Base-by-base conservation (phyloP, 92 coral and sea anemone species). In the Epizoanthus scotinus region DNA sequence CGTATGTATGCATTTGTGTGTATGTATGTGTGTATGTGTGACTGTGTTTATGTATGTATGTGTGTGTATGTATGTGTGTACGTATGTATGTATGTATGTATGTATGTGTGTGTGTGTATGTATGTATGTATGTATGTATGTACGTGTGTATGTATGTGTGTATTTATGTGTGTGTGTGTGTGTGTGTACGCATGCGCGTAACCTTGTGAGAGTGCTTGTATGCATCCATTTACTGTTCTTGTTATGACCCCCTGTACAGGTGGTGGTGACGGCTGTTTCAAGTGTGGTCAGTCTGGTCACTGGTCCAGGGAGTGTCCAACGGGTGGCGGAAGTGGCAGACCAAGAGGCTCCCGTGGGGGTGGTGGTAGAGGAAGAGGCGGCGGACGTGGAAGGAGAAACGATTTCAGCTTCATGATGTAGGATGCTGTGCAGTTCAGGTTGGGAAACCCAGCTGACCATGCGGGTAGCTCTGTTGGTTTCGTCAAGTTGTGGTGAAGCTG, bases 221-320 rank as follows among this genome's bases (percentile, higher is more conserved):
- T 24, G 28, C 49, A 63, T 20, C 8, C 49, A 44, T 66, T 6
- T 77, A 8, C 21, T 63, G 18, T 24, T 50, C 47, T 24, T 34
- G 28, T 60, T 77, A 3, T 70, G 28, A 34, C 49, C 59, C 36
- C 24, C 58, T 86, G 73, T 56, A 3, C 67, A 94, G 98, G 98
- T 21, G 94, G 98, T 21, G 94, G 91, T 74, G 94, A 84, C 57
- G 95, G 98, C 20, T 95, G 98, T 71, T 95, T 79, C 91, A 95
- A 95, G 83, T 95, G 98, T 69, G 98, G 98, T 28, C 90, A 91
- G 47, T 82, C 74, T 24, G 98, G 98, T 49, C 98, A 95, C 82
- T 95, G 91, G 80, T 92, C 98, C 31, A 90, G 98, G 9, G 98
- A 95, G 55, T 95, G 98, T 65, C 98, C 98, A 49, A 79, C 89